Conservation (phyloP, 2,888 invertebrate species). For the Argynnis bischoffii region DNA sequence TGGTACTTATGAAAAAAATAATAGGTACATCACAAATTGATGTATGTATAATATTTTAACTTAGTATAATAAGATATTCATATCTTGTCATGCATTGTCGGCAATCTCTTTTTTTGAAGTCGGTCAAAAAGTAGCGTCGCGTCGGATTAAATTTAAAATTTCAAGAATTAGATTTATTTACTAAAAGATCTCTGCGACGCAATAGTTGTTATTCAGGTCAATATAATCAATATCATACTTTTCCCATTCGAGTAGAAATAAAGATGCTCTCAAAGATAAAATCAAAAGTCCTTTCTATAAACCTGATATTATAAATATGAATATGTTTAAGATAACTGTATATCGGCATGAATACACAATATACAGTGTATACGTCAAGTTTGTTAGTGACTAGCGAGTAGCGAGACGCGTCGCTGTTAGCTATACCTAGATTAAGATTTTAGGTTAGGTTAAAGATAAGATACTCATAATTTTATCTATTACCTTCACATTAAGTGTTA, state of each 20-base stretch:
- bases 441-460: constrained; percentile 20
- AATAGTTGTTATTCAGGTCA: not conserved
- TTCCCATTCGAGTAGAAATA: not conserved
- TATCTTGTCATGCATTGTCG: no score
- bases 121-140: no score
- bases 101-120: no score
- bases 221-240: not conserved
- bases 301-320: constrained; percentile 9
- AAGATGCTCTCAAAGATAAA: constrained; percentile 7
- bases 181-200: not conserved
- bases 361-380: not conserved
- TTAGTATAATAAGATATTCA: no score
- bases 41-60: no score
- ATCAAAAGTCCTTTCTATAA: not conserved
- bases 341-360: constrained; percentile 12
- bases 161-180: no score
- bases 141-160: no score
- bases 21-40: no score
- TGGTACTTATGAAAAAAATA: no score
- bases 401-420: constrained; percentile 5
- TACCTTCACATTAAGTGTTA: not conserved
- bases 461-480: not conserved
- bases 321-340: constrained; percentile 18
- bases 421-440: not conserved
- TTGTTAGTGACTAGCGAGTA: not conserved